phyloP scores from a whole-genome alignment of 2,113 vertebrate species.

The Amazona vittata region DNA sequence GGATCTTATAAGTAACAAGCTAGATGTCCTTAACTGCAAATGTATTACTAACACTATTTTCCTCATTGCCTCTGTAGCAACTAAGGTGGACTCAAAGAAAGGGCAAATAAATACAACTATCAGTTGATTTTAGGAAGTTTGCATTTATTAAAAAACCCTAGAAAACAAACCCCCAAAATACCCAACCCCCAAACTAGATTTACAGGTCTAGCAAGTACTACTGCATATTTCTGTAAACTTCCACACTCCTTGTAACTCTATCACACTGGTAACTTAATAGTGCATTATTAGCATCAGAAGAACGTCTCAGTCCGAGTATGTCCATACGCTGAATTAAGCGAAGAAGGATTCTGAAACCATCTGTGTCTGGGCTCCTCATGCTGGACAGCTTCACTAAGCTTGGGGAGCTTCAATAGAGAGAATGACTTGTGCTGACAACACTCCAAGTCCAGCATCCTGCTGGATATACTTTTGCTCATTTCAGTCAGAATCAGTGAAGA shows the following conservation, averaged over 20 bases:
- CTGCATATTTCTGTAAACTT: slow-evolving; percentile 60
- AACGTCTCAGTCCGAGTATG: fast-evolving
- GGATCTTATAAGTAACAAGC: not conserved
- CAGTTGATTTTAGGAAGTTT: not conserved
- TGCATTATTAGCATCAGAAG: not conserved
- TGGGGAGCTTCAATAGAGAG: not conserved
- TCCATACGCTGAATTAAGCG: fast-evolving
- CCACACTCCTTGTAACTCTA: slow-evolving; percentile 48
- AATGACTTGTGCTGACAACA: not conserved
- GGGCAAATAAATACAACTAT: not conserved
- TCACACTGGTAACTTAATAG: not conserved
- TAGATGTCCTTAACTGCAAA: not conserved
- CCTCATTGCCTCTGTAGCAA: not conserved
- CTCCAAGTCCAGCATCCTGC: not conserved
- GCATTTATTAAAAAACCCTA: not conserved
- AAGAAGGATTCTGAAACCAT: not conserved
- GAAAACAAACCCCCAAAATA: not conserved
- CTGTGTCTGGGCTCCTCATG: not conserved
- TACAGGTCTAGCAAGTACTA: slow-evolving; percentile 52
- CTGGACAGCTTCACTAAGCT: not conserved
- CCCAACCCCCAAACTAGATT: slow-evolving; percentile 34
- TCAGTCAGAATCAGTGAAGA: not conserved
- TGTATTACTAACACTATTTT: not conserved
- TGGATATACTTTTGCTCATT: not conserved
- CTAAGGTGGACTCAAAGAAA: not conserved